These are phyloP conservation scores for Antechinus flavipes DNA, from an alignment of 2,113 vertebrate species.

Conservation along the genomic window DNA sequence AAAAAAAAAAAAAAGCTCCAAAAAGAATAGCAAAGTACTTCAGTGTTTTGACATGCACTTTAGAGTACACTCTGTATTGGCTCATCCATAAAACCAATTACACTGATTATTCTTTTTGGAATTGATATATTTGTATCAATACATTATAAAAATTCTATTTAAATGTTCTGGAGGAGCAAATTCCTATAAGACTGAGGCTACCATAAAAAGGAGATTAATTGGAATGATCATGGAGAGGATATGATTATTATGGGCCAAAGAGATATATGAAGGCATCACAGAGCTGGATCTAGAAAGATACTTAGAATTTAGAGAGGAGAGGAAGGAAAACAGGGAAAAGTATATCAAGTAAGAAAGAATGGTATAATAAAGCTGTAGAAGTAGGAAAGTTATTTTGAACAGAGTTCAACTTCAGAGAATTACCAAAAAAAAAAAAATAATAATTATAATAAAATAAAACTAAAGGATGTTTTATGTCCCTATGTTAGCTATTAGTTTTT, in stretches of 20 bases:
- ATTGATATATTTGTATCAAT: constrained; percentile 17
- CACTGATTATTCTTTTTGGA: neutral
- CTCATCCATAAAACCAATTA: neutral
- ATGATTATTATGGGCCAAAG: neutral
- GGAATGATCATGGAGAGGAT: neutral
- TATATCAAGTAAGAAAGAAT: neutral
- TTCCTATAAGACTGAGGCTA: neutral
- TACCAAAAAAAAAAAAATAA: neutral
- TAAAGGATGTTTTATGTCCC: neutral
- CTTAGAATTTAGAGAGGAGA: neutral
- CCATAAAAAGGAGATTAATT: neutral
- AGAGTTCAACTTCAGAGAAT: neutral
- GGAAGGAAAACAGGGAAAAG: neutral
- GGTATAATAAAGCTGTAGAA: neutral
- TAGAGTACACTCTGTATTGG: neutral
- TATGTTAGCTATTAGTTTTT: neutral
- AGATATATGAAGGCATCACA: neutral
- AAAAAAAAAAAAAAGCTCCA: too few relatives aligned
- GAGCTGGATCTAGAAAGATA: neutral
- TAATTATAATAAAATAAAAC: neutral
- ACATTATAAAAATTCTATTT: neutral
- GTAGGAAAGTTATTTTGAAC: neutral
- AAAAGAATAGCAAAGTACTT: neutral
- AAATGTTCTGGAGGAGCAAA: neutral
- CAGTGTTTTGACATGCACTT: neutral